Base-by-base conservation (phyloP, 2,888 invertebrate species). In the Formica aserva region DNA sequence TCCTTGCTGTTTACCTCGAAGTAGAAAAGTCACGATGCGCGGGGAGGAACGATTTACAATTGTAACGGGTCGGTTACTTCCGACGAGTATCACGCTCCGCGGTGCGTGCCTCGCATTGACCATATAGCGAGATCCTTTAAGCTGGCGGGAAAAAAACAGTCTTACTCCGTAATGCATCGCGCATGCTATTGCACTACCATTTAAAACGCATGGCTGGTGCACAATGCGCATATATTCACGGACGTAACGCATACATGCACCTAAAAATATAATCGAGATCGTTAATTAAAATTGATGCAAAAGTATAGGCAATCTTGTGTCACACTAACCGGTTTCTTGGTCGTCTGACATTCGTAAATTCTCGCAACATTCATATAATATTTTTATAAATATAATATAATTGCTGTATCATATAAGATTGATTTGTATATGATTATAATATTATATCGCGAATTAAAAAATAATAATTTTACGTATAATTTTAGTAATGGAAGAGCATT, bases 1-100 rank as follows among this genome's bases (percentile, higher is more conserved):
- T 77, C 41, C 55, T 67, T 77, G 52, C 57, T 77, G 55, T 77
- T 67, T 67, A 77, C 67, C 22, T 13, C 15, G 22, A 32, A 67
- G 38, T 63, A 77, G 38, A 6, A 67, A 77, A 77, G 55, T 77
- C 67, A 67, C 29, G 35, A 65, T 18, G 76, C n/a, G 48, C 35
- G 52, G n/a, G 52, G 52, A 29, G 67, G 29, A 22, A n/a, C 38
- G 67, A 77, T 77, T 77, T 77, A 67, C 67, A 67, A 77, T 77
- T 77, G 77, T 67, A 77, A 77, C 67, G 77, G 77, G 55, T 41
- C 55, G 77, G 67, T 77, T 77, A 77, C 67, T 77, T 77, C 67
- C 67, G 77, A 67, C 67, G 55, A 77, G 29, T 67, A 77, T 77
- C 77, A 77, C 41, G 77, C 77, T 77, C 5, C n/a, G 65, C 29